Base-by-base conservation (phyloP, 2,113 vertebrate genomes). In the Xiphophorus maculatus region DNA sequence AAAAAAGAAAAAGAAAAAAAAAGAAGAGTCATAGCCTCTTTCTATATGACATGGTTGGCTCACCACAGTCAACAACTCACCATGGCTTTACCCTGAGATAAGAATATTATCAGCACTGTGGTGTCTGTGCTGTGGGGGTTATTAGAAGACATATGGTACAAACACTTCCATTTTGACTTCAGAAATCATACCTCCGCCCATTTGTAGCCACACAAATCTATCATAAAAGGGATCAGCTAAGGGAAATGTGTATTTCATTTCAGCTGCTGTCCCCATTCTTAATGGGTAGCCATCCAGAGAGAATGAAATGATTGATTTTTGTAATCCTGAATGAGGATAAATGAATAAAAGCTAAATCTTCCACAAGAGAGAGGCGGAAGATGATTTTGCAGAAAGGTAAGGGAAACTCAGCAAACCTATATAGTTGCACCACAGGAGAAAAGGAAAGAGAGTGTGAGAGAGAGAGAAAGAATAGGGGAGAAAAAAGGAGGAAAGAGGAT, bases 281-380 rank as follows among this genome's bases (percentile, higher is more conserved):
- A 91, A 92, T 91, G 90, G 89, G 80, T 79, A 92, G 89, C 91
- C 92, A 92, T 92, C 91, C 92, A 90, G 91, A 93, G 91, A 93
- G 91, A 94, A 93, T 94, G 90, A 88, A 93, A 91, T 90, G 91
- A 95, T 94, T 95, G 93, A 95, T 95, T 95, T 93, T 93, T 86
- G 87, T 92, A 88, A 87, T 89, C 92, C 88, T 92, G 89, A 93
- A 90, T 93, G 90, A 93, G 91, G 88, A 90, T 86, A 87, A 92
- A 92, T 91, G 89, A 91, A 91, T 83, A 71, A 73, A 85, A 76
- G 76, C 65, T 85, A 88, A 89, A 91, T 89, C 89, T 89, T 93
- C 88, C 80, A 86, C 84, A 82, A 90, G 87, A 88, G 92, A 88
- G 81, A 86, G 90, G 88, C 76, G 89, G 79, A 82, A 81, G 84